phyloP scores from a whole-genome alignment of 2,113 vertebrate genomes.

The Labeo rohita region DNA sequence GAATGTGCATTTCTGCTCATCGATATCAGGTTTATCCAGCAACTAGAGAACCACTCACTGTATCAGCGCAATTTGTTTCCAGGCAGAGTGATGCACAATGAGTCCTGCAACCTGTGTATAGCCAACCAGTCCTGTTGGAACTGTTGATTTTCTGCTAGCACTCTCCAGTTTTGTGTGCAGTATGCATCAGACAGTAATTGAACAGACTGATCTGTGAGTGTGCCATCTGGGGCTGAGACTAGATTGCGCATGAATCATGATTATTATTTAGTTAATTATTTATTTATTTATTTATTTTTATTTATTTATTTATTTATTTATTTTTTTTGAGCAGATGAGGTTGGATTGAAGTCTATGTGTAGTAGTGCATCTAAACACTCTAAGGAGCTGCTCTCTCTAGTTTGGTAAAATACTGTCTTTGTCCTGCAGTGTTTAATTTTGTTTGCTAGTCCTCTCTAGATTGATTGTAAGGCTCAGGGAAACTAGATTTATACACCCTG shows the following conservation, averaged over 20 bases:
- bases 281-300: not conserved
- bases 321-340: conserved; percentile 20
- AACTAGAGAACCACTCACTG: not conserved
- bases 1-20: not conserved
- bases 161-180: conserved; percentile 7
- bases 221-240: not conserved
- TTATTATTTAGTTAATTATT: not conserved
- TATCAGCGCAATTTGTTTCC: not conserved
- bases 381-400: not conserved
- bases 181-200: conserved; percentile 3
- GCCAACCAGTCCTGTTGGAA: not conserved
- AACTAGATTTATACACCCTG: conserved; percentile 49
- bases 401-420: conserved; percentile 16
- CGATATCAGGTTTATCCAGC: not conserved
- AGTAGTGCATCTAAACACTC: conserved; percentile 12
- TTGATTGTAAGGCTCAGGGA: conserved; percentile 27
- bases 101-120: not conserved
- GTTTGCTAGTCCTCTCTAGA: conserved; percentile 2
- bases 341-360: conserved; percentile 24
- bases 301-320: not conserved
- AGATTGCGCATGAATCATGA: conserved; percentile 4
- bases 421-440: conserved; percentile 17
- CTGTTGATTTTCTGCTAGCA: not conserved
- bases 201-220: conserved; percentile 11
- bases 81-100: not conserved